Conservation (phyloP, 2,113 vertebrate genomes). For the Eulacestoma nigropectus region DNA sequence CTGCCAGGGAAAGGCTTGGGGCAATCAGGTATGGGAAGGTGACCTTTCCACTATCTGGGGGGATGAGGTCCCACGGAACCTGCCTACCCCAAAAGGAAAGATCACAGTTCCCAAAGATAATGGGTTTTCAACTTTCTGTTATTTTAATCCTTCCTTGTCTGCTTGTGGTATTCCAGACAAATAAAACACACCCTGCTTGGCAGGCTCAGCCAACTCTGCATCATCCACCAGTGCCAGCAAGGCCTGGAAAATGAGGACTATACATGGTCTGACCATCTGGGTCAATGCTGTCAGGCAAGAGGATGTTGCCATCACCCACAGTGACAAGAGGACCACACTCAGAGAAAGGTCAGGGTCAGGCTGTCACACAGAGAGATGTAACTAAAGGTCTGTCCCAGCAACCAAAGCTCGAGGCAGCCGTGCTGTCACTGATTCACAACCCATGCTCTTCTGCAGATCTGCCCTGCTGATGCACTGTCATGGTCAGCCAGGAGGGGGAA, state of each 20-base stretch:
- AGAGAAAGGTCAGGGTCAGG: neutral
- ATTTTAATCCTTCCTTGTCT: slow-evolving; percentile 35
- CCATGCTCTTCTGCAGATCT: neutral
- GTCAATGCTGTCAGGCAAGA: neutral
- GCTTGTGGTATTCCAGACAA: neutral
- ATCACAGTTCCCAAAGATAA: slow-evolving; percentile 1
- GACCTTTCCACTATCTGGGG: slow-evolving; percentile 1
- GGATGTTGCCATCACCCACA: neutral
- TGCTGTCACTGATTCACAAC: neutral
- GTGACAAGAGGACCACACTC: neutral
- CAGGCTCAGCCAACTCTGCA: neutral
- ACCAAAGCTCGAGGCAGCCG: neutral
- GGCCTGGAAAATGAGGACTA: neutral
- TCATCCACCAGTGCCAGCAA: neutral
- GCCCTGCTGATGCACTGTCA: neutral
- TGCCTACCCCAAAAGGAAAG: neutral
- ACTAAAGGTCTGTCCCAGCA: neutral
- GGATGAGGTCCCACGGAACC: neutral
- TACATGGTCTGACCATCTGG: neutral
- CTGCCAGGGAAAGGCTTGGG: neutral
- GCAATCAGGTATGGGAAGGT: slow-evolving; percentile 7
- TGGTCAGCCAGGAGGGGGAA: neutral
- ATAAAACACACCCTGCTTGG: slow-evolving; percentile 7
- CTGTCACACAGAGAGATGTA: neutral
- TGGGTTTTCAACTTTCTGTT: neutral